A percentile compares a stretch with the other conserved stretches of the same genome.
These are phyloP conservation scores for Liparis tanakae DNA, from an alignment of 2,797 vertebrate genomes.

Conservation along the genomic window DNA sequence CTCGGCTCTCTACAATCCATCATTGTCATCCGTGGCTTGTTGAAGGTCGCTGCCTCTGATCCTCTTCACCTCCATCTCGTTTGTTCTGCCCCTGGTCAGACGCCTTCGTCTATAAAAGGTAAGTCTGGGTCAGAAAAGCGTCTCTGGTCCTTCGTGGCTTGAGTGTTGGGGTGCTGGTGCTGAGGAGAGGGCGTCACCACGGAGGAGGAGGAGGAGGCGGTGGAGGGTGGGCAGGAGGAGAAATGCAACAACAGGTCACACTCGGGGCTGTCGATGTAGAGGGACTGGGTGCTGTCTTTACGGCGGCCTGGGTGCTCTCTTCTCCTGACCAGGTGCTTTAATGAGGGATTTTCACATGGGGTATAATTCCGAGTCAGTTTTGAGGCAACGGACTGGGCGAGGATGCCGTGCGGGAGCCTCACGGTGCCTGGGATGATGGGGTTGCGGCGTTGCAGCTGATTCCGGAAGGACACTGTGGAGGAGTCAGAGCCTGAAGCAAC, in stretches of 20 bases:
- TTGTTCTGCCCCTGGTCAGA: constrained; percentile 38
- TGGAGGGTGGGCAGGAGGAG: constrained; percentile 71
- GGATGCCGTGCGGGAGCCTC: constrained; percentile 86
- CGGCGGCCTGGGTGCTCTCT: constrained; percentile 86
- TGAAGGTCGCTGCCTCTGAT: background rate
- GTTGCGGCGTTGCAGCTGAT: constrained; percentile 84
- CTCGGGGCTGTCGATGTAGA: constrained; percentile 82
- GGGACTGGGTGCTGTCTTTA: constrained; percentile 89
- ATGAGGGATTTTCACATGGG: constrained; percentile 27
- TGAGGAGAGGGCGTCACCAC: constrained; percentile 52
- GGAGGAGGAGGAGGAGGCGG: constrained; percentile 69
- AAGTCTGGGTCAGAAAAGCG: constrained; percentile 91
- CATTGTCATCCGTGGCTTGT: background rate
- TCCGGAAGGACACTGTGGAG: constrained; percentile 65
- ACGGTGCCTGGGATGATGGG: constrained; percentile 90
- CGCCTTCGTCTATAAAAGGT: constrained; percentile 76
- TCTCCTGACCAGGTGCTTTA: constrained; percentile 63
- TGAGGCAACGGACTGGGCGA: constrained; percentile 26
- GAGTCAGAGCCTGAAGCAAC: constrained; percentile 59
- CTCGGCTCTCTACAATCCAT: constrained; percentile 7
- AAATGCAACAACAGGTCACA: constrained; percentile 59
- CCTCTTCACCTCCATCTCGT: constrained; percentile 1
- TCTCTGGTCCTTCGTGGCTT: constrained; percentile 72
- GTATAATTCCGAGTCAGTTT: constrained; percentile 14
- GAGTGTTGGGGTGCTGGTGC: constrained; percentile 37